Evolutionary conservation across 2,888 invertebrate genomes (phyloP).

Genomic region (Drosophila emarginata): DNA sequence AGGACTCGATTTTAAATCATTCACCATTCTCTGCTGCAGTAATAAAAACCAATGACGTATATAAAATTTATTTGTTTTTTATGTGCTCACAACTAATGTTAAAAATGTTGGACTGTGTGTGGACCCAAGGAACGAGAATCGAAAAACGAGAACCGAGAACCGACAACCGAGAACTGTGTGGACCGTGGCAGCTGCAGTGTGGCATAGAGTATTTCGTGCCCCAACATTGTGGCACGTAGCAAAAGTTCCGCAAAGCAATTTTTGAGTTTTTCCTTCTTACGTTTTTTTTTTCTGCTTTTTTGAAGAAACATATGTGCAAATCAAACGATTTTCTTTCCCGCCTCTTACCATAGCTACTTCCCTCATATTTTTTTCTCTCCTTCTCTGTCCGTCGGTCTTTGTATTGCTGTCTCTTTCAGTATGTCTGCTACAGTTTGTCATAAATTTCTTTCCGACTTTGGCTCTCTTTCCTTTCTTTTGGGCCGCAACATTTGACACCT

Average conservation of each 20-base stretch:
- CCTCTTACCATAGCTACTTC: background rate
- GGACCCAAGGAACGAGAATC: background rate
- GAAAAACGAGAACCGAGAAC: conserved; percentile 23
- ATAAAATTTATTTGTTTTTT: conserved; percentile 74
- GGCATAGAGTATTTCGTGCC: conserved; percentile 54
- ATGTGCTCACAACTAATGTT: conserved; percentile 71
- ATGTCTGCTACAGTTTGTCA: conserved; percentile 53
- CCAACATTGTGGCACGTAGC: conserved; percentile 55
- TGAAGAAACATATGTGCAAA: conserved; percentile 60
- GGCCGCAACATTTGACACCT: conserved; percentile 72
- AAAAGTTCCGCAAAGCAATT: conserved; percentile 74
- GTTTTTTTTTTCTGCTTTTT: conserved; percentile 36
- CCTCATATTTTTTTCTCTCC: background rate
- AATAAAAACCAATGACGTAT: conserved; percentile 75
- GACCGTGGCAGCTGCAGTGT: conserved; percentile 37
- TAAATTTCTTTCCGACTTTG: conserved; percentile 48
- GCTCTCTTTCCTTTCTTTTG: conserved; percentile 61
- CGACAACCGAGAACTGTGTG: conserved; percentile 30
- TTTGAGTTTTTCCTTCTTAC: conserved; percentile 54
- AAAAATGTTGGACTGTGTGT: conserved; percentile 14
- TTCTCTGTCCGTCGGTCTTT: conserved; percentile 7
- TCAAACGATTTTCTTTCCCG: conserved; percentile 46
- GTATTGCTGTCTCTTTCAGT: conserved; percentile 16
- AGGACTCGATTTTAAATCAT: conserved; percentile 56
- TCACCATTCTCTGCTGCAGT: conserved; percentile 76